phyloP scores from a whole-genome alignment of 92 coral and sea anemone species.

The Ricordea florida region DNA sequence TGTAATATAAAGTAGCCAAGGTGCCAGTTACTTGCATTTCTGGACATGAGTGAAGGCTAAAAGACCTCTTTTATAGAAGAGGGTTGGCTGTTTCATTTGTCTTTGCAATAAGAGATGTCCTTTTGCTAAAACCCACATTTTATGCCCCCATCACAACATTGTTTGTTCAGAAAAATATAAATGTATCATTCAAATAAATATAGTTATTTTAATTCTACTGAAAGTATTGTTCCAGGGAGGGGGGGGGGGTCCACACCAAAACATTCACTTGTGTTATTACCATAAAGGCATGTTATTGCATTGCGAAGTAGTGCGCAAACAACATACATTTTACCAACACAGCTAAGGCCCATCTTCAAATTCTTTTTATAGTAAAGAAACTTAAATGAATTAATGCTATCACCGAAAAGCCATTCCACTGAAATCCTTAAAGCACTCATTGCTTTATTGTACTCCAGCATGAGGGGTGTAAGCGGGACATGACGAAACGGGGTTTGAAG shows the following conservation, averaged over 20 bases:
- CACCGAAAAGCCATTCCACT: conserved; percentile 32
- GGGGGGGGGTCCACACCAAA: conserved; percentile 25
- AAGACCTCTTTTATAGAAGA: too few species aligned
- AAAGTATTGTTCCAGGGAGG: conserved; percentile 27
- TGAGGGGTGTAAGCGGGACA: conserved; percentile 10
- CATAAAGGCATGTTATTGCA: conserved; percentile 30
- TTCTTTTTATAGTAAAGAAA: conserved; percentile 17
- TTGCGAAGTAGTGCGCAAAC: conserved; percentile 19
- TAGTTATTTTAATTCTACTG: too few species aligned
- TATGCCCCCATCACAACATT: too few species aligned
- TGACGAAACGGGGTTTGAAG: conserved; percentile 20
- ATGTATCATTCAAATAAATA: too few species aligned
- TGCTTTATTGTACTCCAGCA: conserved; percentile 11
- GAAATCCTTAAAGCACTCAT: conserved; percentile 16
- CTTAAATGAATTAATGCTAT: conserved; percentile 17
- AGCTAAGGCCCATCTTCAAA: conserved; percentile 20
- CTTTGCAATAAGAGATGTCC: too few species aligned
- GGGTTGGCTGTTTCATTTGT: too few species aligned
- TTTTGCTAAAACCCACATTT: too few species aligned
- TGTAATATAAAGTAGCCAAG: too few species aligned
- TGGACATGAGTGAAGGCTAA: too few species aligned
- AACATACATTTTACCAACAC: conserved; percentile 25
- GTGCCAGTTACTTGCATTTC: too few species aligned
- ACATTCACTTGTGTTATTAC: conserved; percentile 8
- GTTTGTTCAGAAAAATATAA: too few species aligned